These are phyloP conservation scores for Deroplatys truncata DNA, from an alignment of 2,888 invertebrate species.

Conservation along the genomic window DNA sequence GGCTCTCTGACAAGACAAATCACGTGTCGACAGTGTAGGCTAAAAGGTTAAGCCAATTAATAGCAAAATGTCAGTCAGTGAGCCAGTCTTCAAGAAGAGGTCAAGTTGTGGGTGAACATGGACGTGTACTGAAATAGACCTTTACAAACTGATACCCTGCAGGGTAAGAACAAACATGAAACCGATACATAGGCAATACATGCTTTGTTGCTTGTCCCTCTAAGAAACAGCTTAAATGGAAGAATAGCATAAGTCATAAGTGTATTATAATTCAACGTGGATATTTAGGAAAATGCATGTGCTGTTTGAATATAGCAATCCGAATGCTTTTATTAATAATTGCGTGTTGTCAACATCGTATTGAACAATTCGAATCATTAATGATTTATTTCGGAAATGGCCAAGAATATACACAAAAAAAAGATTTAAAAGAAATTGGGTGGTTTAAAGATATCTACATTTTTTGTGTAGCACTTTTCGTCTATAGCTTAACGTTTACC, in stretches of 20 bases:
- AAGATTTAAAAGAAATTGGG: too few species aligned
- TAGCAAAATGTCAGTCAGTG: conserved; percentile 24
- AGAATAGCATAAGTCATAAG: not conserved
- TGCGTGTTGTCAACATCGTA: too few species aligned
- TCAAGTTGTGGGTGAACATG: not conserved
- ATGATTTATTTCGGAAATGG: too few species aligned
- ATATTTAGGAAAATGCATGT: too few species aligned
- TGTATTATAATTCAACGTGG: too few species aligned
- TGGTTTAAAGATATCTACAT: too few species aligned
- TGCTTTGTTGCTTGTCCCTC: not conserved
- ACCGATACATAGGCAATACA: not conserved
- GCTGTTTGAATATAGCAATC: too few species aligned
- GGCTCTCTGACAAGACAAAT: conserved; percentile 19
- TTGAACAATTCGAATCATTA: too few species aligned
- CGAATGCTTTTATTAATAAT: too few species aligned
- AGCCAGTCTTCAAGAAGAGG: not conserved
- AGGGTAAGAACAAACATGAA: not conserved
- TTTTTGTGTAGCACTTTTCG: too few species aligned
- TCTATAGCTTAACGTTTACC: too few species aligned
- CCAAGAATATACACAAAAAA: too few species aligned
- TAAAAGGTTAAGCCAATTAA: conserved; percentile 25
- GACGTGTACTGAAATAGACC: not conserved
- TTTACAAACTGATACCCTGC: not conserved
- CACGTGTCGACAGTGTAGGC: conserved; percentile 18
- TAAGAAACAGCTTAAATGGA: not conserved